Evolutionary conservation across 2,888 invertebrate genomes (phyloP), one percentile per base, ranked within the genome.

Genomic region (Sesia apiformis): DNA sequence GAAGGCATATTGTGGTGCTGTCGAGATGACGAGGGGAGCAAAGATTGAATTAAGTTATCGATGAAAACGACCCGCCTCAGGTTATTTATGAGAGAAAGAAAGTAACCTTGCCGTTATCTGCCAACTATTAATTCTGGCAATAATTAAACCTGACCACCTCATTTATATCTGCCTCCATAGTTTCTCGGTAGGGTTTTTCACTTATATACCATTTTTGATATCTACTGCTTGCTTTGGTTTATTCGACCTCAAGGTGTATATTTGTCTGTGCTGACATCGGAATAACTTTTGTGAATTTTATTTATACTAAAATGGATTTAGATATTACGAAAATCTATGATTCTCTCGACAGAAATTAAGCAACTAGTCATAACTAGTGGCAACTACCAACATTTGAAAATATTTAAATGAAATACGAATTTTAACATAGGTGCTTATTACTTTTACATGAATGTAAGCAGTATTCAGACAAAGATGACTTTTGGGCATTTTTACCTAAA

Each of bases 11-110:
- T 78, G 76, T 72, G 51, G 51, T 40, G 58, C 58, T 59, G 59
- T 59, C 59, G 65, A 68, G 70, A 76, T 79, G 81, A 84, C 73
- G 79, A 78, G 81, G 86, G 85, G 81, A 76, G 74, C 70, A 63
- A 72, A 79, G 79, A 85, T 85, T 81, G 84, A 85, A 86, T 86
- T 86, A 86, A 82, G 76, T 81, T 81, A 84, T 85, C 78, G 77
- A 73, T 72, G 74, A 67, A 72, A 69, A 70, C 73, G 66, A 65
- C 69, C 71, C 63, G 67, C 66, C 64, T 64, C 57, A 62, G 64
- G 69, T 79, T 80, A 84, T 85, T 82, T 83, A 85, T 84, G 76
- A 72, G 63, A 69, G 70, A 71, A 72, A 76, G 74, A 75, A 79
- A 72, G 70, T 76, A 71, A 72, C 75, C 71, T 60, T 60, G 57